Evolutionary conservation across 2,113 vertebrate genomes (phyloP).

Genomic region (Aegithalos caudatus): DNA sequence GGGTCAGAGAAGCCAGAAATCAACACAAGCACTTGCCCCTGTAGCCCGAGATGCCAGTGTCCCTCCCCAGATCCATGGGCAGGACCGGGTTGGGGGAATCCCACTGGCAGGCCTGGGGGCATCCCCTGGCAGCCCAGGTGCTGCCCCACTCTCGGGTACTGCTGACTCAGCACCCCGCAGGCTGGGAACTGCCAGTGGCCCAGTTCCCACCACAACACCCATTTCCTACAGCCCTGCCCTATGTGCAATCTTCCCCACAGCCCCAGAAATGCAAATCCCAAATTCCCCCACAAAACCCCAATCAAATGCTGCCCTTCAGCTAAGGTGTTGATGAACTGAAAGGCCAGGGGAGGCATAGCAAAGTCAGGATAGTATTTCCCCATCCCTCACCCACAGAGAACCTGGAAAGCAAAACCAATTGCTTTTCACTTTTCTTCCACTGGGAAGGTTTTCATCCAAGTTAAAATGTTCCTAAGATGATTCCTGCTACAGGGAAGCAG

Average conservation of each 20-base stretch:
- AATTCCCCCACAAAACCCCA: background rate
- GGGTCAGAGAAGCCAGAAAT: constrained; percentile 70
- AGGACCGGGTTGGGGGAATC: background rate
- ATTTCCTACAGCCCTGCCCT: background rate
- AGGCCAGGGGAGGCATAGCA: rapidly evolving
- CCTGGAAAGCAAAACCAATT: background rate
- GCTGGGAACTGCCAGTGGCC: background rate
- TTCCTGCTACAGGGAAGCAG: background rate
- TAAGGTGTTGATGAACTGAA: rapidly evolving
- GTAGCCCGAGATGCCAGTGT: constrained; percentile 19
- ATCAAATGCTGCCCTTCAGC: background rate
- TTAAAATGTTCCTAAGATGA: background rate
- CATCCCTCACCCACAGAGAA: background rate
- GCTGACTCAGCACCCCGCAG: background rate
- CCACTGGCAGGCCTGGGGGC: background rate
- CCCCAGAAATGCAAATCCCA: background rate
- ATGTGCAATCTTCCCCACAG: rapidly evolving
- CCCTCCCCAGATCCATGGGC: background rate
- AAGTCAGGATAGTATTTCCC: no score
- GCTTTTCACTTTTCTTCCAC: background rate
- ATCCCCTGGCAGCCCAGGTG: background rate
- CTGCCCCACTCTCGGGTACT: background rate
- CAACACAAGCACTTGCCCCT: constrained; percentile 29
- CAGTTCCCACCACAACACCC: background rate
- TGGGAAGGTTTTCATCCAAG: background rate